Evolutionary conservation across 2,113 vertebrate genomes (phyloP), one percentile per base, ranked within the genome.

Genomic region (Thamnophis sirtalis): DNA sequence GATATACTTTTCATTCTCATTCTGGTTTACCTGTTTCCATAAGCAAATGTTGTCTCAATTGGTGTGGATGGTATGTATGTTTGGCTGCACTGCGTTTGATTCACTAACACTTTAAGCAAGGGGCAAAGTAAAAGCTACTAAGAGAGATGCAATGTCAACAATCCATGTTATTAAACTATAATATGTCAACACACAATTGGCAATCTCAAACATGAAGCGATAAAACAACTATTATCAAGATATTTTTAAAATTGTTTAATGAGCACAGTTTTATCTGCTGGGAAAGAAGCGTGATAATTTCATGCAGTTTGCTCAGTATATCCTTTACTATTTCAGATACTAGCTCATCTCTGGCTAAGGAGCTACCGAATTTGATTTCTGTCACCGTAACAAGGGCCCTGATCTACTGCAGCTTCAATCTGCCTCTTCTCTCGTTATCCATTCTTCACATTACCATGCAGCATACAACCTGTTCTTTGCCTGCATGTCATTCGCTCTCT

Each of bases 251-350:
- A 94, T 94, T 94, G 94, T 96, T 95, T 93, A 95, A 92, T 93
- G 94, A 93, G 89, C 15, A 11, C 95, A 92, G 95, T 94, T 93
- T 93, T 95, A 96, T 95, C 94, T 94, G 87, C 28, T 91, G 0
- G 96, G 95, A 96, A 97, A 96, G 96, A 56, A 96, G 90, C 91
- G 88, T 93, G 92, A 49, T 95, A 96, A 96, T 95, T 95, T 93
- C 96, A 26, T 95, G 60, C 93, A 93, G 93, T 92, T 92, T 94
- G 92, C 88, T 92, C n/a, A 90, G 92, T 92, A 84, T 55, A 87
- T 94, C 91, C 48, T 93, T 94, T 91, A 91, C 94, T 93, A 95
- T 95, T 95, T 90, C 93, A 88, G 49, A 93, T 93, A 87, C 90
- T 68, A 60, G 28, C n/a, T 26, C 58, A 60, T 38, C 54, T 95